Conservation (phyloP, 2,113 vertebrate genomes). For the Cyanoderma ruficeps region DNA sequence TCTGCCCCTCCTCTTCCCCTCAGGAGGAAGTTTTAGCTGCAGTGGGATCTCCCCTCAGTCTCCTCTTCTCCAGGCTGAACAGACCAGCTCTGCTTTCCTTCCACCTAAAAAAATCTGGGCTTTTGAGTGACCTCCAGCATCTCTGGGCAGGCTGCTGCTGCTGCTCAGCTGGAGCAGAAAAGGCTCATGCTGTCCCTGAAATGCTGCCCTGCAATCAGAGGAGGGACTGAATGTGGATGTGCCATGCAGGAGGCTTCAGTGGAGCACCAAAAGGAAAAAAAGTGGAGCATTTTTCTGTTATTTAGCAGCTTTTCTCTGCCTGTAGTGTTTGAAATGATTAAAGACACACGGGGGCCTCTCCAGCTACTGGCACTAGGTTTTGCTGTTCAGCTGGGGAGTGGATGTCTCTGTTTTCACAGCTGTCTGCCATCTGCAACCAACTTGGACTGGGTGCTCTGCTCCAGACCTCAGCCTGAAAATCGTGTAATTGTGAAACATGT, state of each 20-base stretch:
- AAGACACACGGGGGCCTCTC: not conserved
- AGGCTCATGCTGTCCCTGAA: not conserved
- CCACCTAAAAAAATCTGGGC: not conserved
- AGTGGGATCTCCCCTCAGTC: not conserved
- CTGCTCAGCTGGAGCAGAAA: not conserved
- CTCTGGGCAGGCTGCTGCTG: not conserved
- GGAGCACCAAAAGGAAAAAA: not conserved
- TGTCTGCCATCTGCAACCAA: conserved; percentile 18
- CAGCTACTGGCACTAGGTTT: not conserved
- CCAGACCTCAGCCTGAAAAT: not conserved
- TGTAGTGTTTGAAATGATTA: conserved; percentile 4
- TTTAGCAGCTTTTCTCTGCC: not conserved
- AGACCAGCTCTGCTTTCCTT: not conserved
- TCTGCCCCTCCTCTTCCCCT: not conserved
- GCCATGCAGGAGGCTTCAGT: not conserved
- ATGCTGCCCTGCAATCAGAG: not conserved
- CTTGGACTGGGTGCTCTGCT: not conserved
- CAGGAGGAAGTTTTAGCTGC: not conserved
- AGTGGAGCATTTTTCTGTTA: not conserved
- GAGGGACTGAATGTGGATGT: not conserved
- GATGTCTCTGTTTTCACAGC: conserved; percentile 11
- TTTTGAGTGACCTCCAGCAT: not conserved
- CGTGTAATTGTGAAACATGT: not conserved
- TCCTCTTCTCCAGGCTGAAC: not conserved
- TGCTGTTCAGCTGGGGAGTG: not conserved